Conservation (phyloP, 2,888 invertebrate species). For the Caenorhabditis virilis region DNA sequence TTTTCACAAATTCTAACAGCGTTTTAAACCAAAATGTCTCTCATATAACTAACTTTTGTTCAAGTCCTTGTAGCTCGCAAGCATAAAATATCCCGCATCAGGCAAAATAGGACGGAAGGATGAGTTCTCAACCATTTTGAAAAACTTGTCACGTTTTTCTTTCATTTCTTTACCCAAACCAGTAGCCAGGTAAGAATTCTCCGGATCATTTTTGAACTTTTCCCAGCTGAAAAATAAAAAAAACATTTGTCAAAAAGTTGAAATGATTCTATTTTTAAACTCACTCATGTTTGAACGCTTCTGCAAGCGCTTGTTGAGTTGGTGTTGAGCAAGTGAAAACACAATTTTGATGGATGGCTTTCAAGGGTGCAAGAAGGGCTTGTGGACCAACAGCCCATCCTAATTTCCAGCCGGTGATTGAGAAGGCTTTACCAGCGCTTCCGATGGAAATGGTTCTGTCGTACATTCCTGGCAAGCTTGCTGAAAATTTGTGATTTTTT, state of each 20-base stretch:
- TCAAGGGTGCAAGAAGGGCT: slow-evolving; percentile 80
- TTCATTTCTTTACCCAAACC: slow-evolving; percentile 79
- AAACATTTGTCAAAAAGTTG: slow-evolving; percentile 8
- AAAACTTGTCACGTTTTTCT: slow-evolving; percentile 82
- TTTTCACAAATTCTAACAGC: too few species aligned
- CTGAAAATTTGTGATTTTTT: slow-evolving; percentile 70
- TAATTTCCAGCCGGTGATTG: slow-evolving; percentile 91
- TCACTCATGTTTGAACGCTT: slow-evolving; percentile 84
- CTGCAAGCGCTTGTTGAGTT: slow-evolving; percentile 82
- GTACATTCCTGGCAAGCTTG: slow-evolving; percentile 93
- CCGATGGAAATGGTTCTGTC: slow-evolving; percentile 94
- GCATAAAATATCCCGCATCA: slow-evolving; percentile 94
- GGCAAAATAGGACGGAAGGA: slow-evolving; percentile 79
- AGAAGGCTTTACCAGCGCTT: slow-evolving; percentile 96
- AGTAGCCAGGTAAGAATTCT: slow-evolving; percentile 79
- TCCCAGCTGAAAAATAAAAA: slow-evolving; percentile 22
- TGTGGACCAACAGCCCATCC: slow-evolving; percentile 95
- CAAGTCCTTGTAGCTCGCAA: slow-evolving; percentile 83
- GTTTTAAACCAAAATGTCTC: too few species aligned
- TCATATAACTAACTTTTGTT: slow-evolving; percentile 36
- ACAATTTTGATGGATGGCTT: slow-evolving; percentile 88
- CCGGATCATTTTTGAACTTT: slow-evolving; percentile 32
- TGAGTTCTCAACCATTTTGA: slow-evolving; percentile 74
- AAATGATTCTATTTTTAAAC: slow-evolving; percentile 4
- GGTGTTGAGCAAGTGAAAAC: slow-evolving; percentile 80